phyloP scores from a whole-genome alignment of 2,888 invertebrate genomes.

The Oscheius sp. region DNA sequence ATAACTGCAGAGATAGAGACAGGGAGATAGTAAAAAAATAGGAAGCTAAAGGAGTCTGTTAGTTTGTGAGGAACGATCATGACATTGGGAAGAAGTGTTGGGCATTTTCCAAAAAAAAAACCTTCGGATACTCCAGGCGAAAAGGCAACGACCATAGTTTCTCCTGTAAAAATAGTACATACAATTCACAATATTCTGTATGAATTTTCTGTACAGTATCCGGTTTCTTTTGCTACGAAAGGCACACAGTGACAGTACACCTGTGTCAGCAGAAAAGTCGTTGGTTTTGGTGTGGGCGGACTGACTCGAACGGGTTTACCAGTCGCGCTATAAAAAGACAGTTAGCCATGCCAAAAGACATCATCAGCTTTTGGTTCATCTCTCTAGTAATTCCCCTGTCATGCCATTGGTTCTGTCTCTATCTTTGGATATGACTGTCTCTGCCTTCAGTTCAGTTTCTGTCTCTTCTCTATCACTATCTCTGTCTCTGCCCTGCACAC shows the following conservation, averaged over 20 bases:
- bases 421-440: slow-evolving; percentile 1
- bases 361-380: too few species aligned
- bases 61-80: too few species aligned
- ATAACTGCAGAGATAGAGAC: too few species aligned
- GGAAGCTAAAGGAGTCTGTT: too few species aligned
- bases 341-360: too few species aligned
- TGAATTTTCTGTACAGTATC: slow-evolving; percentile 23
- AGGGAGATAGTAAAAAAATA: not conserved
- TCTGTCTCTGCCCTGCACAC: not conserved
- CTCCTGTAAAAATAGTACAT: too few species aligned
- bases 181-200: not conserved
- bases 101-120: too few species aligned
- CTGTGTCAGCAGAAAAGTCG: not conserved
- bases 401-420: not conserved
- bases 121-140: too few species aligned
- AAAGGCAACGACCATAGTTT: too few species aligned
- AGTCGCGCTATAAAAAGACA: slow-evolving; percentile 6
- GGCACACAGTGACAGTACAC: slow-evolving; percentile 17
- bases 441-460: not conserved
- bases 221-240: slow-evolving; percentile 12
- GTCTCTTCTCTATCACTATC: not conserved
- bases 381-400: too few species aligned
- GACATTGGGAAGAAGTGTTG: too few species aligned
- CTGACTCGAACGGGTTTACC: slow-evolving; percentile 6
- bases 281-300: slow-evolving; percentile 12